Evolutionary conservation across 1,140 invertebrate genomes (phyloP), one percentile per base, ranked within the genome.

Genomic region (Camponotus vicinus): DNA sequence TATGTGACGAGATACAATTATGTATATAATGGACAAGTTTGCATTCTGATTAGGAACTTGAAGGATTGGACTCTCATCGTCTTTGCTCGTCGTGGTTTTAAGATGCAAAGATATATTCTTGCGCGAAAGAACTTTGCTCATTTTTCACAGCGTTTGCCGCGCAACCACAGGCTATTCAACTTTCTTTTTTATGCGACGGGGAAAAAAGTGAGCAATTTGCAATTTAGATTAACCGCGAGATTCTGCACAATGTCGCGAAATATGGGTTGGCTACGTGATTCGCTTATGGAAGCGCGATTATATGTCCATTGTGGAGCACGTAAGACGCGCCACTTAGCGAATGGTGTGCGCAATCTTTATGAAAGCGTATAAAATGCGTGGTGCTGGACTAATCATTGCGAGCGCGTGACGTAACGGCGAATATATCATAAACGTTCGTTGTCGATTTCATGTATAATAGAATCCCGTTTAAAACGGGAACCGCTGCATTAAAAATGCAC

Each of bases 141-240:
- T 85, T 57, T 85, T 52, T 77, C 75, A 7, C 15, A 21, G 9
- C 18, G 11, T 64, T 13, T 6, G 11, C 70, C 15, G 34, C 15
- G 34, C 5, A 18, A 3, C 9, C 18, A 4, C 15, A 9, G 11
- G 6, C 5, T 18, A 63, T 40, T 52, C 34, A 90, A 79, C 89
- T 90, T 89, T 88, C 89, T 91, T 89, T 91, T 88, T 86, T 86
- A 66, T 67, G 89, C 75, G 61, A 66, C 73, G 37, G 21, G 45
- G 59, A 61, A 83, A 75, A 63, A 21, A 40, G 37, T 42, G 45
- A 21, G 9, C 27, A 85, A 78, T 85, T 85, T 85, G 73, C 73
- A 78, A 78, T 85, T 78, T 64, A 85, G 37, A 85, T 85, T 42
- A 57, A 40, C 49, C 42, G 57, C 32, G n/a, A 27, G 73, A 64